These are phyloP conservation scores for Cydia amplana DNA, from an alignment of 1,140 invertebrate species.

Conservation along the genomic window DNA sequence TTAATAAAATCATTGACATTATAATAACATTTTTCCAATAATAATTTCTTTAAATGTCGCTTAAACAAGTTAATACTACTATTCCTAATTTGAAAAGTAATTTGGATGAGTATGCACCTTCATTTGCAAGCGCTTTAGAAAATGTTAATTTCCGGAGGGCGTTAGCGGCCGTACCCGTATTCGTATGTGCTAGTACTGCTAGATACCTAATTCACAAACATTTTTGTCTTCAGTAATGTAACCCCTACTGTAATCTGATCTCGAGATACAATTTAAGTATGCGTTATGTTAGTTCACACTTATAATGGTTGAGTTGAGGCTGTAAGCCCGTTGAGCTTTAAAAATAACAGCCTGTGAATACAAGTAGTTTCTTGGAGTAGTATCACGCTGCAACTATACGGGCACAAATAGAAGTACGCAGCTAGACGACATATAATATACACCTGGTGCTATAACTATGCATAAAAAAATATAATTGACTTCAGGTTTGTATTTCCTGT, in stretches of 20 bases:
- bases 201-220: not conserved
- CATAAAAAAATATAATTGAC: no score
- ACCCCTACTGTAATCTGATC: not conserved
- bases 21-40: no score
- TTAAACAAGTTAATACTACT: no score
- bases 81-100: constrained; percentile 48
- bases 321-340: not conserved
- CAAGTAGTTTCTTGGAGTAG: no score
- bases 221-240: not conserved
- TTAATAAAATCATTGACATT: no score
- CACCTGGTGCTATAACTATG: no score
- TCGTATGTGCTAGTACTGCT: constrained; percentile 4
- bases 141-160: constrained; percentile 56
- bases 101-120: constrained; percentile 48
- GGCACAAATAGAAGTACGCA: no score
- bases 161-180: constrained; percentile 31
- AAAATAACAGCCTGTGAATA: not conserved
- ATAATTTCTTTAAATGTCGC: no score
- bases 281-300: not conserved
- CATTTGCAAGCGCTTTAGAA: constrained; percentile 54
- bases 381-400: no score
- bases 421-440: no score
- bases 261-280: not conserved
- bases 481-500: no score
- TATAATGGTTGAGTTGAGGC: not conserved